Evolutionary conservation across 2,797 vertebrate genomes (phyloP).

Genomic region (Siniperca obscura): DNA sequence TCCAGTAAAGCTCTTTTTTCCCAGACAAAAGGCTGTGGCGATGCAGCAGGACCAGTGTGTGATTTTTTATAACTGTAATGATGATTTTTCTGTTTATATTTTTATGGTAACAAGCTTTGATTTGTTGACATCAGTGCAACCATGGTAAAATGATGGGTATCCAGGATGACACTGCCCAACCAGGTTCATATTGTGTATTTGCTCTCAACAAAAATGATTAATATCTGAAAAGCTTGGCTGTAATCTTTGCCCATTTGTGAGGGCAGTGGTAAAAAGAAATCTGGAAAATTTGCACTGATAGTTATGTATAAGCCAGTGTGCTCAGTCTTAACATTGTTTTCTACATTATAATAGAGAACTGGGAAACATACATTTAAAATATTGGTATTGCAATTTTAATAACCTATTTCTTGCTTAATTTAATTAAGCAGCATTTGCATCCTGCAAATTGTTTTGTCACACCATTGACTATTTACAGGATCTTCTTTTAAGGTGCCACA

Average conservation of each 20-base stretch:
- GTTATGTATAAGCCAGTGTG: constrained; percentile 32
- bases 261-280: constrained; percentile 22
- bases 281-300: constrained; percentile 24
- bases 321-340: constrained; percentile 42
- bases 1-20: constrained; percentile 68
- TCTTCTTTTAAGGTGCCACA: constrained; percentile 12
- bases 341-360: constrained; percentile 3
- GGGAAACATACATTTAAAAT: constrained; percentile 15
- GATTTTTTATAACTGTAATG: constrained; percentile 66
- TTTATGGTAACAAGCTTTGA: constrained; percentile 57
- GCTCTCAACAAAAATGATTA: constrained; percentile 25
- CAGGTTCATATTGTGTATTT: constrained; percentile 29
- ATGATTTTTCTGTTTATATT: constrained; percentile 53
- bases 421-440: constrained; percentile 35
- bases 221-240: constrained; percentile 11
- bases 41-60: constrained; percentile 55
- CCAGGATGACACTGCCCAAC: constrained; percentile 13
- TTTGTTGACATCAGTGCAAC: constrained; percentile 48
- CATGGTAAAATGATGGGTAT: constrained; percentile 41
- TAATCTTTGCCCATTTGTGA: constrained; percentile 30
- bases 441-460: constrained; percentile 29
- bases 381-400: constrained; percentile 18
- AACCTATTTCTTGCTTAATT: constrained; percentile 24
- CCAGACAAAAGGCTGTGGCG: constrained; percentile 60
- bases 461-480: constrained; percentile 32